Evolutionary conservation across 2,113 vertebrate species (phyloP).

Genomic region (Syrrhaptes paradoxus): DNA sequence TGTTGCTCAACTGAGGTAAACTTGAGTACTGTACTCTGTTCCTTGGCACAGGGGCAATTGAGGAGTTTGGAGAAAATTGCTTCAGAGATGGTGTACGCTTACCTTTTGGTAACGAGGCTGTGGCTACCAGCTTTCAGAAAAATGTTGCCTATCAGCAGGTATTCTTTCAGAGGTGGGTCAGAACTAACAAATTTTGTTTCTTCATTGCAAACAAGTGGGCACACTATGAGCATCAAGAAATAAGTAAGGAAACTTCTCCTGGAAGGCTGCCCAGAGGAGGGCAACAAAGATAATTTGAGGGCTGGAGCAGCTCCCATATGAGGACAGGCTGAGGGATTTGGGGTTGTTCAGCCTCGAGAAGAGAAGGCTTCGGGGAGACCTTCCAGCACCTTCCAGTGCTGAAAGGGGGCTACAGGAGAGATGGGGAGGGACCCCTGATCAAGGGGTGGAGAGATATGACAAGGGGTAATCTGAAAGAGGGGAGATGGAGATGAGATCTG

Average conservation of each 20-base stretch:
- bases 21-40: fast-evolving
- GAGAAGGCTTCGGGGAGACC: too few species aligned
- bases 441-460: too few species aligned
- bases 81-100: not conserved
- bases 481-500: too few species aligned
- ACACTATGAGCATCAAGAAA: not conserved
- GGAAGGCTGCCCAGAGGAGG: not conserved
- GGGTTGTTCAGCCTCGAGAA: too few species aligned
- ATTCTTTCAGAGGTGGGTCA: not conserved
- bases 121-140: not conserved
- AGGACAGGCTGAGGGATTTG: too few species aligned
- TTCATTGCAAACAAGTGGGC: not conserved
- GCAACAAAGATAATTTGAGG: not conserved
- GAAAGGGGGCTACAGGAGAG: too few species aligned
- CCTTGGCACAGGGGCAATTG: not conserved
- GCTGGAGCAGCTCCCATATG: too few species aligned
- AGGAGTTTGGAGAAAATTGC: not conserved
- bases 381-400: too few species aligned
- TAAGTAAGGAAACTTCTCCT: not conserved
- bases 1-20: not conserved
- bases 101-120: not conserved
- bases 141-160: not conserved
- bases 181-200: not conserved
- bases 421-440: too few species aligned
- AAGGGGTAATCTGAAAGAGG: too few species aligned